Base-by-base conservation (phyloP, 2,797 vertebrate genomes). In the Urocyon cinereoargenteus region DNA sequence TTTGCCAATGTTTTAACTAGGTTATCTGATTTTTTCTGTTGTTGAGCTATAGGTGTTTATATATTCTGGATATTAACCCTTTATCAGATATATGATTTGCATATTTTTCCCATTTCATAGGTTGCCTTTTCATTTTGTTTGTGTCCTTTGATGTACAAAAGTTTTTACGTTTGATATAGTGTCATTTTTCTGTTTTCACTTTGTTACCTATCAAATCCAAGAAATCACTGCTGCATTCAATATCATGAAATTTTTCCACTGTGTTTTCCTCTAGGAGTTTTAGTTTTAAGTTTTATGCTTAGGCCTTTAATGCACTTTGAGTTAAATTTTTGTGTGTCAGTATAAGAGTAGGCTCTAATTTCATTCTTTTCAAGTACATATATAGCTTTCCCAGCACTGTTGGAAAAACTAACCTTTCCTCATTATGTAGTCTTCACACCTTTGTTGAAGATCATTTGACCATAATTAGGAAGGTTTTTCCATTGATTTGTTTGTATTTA, bases 191-290 rank as follows among this genome's bases (percentile, higher is more conserved):
- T 64, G 21, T 53, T 61, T 89, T 86, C 45, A 9, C n/a, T 89
- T 87, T 72, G 18, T 94, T 85, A 22, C 34, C 77, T 92, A 21
- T 90, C 34, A 5, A 81, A 70, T 26, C 40, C 31, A 78, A 68
- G 36, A 91, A 88, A 64, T 94, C 77, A 79, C 26, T 68, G 34
- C 70, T 40, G 55, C 86, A 21, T 66, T 15, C 36, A 73, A 49
- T 51, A 16, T 57, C 40, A 73, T 90, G 57, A 84, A 88, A 55
- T 6, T 81, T 86, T 78, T 15, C 34, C 28, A 10, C 11, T 70
- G 0, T 61, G 36, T 64, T 97, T 96, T 89, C 78, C 59, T 57
- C 55, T 81, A 72, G 53, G 7, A 89, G 31, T 78, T 94, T 94
- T 94, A 28, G 53, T 64, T 94, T 94, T 87, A 78, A 70, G 26